phyloP scores from a whole-genome alignment of 2,113 vertebrate species.

The Eolophus roseicapilla region DNA sequence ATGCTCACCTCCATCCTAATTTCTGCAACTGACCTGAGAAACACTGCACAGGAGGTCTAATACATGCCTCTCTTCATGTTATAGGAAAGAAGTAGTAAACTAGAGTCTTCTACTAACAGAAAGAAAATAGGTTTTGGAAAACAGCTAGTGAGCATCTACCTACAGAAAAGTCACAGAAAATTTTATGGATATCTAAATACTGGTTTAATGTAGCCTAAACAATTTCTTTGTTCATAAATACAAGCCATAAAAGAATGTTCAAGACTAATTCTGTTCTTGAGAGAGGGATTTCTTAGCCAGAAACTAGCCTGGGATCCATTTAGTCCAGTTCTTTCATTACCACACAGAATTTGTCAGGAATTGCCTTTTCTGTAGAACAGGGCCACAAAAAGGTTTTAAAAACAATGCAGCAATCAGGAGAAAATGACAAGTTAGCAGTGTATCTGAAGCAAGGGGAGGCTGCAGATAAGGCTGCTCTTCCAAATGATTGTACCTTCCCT shows the following conservation, averaged over 20 bases:
- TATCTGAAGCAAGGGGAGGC: neutral
- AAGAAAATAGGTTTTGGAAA: neutral
- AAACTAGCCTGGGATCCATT: neutral
- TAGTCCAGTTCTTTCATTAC: neutral
- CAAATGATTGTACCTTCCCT: neutral
- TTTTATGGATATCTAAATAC: neutral
- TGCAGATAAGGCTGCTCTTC: neutral
- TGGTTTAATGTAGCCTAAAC: neutral
- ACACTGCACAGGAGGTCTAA: neutral
- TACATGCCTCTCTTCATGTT: neutral
- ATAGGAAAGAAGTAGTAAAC: neutral
- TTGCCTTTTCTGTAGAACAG: neutral
- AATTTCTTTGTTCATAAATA: neutral
- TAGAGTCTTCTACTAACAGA: neutral
- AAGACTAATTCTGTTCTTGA: neutral
- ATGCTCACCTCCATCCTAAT: neutral
- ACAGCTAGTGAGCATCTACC: neutral
- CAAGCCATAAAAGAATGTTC: neutral
- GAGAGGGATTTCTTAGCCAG: neutral
- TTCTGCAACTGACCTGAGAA: neutral
- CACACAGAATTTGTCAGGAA: neutral
- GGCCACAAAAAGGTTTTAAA: neutral
- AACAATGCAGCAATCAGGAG: neutral
- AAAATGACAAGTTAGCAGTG: neutral
- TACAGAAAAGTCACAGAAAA: neutral